phyloP scores from a whole-genome alignment of 2,113 vertebrate species.

The Heterochromis multidens region DNA sequence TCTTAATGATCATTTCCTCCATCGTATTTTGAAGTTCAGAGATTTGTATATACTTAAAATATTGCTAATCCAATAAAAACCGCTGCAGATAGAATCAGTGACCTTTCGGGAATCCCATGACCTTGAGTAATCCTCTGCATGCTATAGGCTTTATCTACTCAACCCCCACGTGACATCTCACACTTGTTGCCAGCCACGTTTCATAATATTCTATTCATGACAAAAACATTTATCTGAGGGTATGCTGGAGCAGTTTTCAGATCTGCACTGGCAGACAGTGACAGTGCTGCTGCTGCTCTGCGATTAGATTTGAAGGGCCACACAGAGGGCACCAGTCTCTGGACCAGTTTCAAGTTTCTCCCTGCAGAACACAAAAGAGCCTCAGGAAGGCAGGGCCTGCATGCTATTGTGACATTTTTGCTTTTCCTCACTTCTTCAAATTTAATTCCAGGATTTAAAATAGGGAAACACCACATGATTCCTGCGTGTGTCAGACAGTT shows the following conservation, averaged over 20 bases:
- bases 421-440: neutral
- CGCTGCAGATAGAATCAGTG: neutral
- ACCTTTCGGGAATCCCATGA: constrained; percentile 20
- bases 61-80: neutral
- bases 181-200: neutral
- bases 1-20: neutral
- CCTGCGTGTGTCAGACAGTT: neutral
- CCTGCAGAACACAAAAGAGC: neutral
- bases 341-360: neutral
- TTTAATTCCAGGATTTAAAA: neutral
- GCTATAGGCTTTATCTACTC: neutral
- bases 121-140: neutral
- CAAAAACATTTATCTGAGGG: neutral
- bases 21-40: neutral
- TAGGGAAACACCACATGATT: neutral
- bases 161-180: neutral
- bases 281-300: neutral
- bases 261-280: neutral
- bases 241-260: neutral
- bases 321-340: neutral
- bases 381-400: neutral
- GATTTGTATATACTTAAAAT: neutral
- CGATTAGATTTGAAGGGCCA: constrained; percentile 18
- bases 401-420: neutral
- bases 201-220: neutral